Evolutionary conservation across 2,888 invertebrate genomes (phyloP).

Genomic region (Acanthosoma haemorrhoidale): DNA sequence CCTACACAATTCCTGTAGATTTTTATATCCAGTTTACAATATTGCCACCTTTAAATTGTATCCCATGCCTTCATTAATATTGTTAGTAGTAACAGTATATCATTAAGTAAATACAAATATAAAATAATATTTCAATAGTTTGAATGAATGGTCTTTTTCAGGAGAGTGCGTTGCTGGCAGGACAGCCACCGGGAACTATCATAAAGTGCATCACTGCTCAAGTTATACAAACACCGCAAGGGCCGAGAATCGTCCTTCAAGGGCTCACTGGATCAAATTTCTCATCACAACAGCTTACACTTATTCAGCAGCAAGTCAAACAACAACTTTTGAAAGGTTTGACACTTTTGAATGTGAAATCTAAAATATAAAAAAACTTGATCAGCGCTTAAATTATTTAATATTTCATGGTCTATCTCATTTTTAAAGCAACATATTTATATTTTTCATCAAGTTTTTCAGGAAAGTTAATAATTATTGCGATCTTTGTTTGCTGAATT

Average conservation of each 20-base stretch:
- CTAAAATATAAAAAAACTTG: no score
- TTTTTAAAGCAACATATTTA: not conserved
- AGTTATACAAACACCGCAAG: constrained; percentile 71
- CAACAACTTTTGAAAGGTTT: constrained; percentile 79
- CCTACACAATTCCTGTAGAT: no score
- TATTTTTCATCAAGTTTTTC: not conserved
- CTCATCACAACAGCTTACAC: constrained; percentile 71
- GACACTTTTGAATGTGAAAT: no score
- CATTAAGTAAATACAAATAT: no score
- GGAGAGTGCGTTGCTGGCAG: constrained; percentile 67
- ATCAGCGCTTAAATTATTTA: no score
- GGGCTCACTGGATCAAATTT: constrained; percentile 78
- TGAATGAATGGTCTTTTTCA: no score
- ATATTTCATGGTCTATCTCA: no score
- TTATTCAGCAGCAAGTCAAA: constrained; percentile 84
- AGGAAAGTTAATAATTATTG: not conserved
- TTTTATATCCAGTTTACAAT: no score
- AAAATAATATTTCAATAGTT: no score
- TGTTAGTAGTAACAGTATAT: no score
- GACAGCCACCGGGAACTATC: constrained; percentile 78
- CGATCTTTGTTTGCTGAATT: not conserved
- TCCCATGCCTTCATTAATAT: no score
- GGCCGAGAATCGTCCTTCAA: constrained; percentile 79
- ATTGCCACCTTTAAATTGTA: no score
- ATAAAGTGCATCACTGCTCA: constrained; percentile 84